Conservation (phyloP, 2,888 invertebrate genomes). For the Lasioglossum zephyrum region DNA sequence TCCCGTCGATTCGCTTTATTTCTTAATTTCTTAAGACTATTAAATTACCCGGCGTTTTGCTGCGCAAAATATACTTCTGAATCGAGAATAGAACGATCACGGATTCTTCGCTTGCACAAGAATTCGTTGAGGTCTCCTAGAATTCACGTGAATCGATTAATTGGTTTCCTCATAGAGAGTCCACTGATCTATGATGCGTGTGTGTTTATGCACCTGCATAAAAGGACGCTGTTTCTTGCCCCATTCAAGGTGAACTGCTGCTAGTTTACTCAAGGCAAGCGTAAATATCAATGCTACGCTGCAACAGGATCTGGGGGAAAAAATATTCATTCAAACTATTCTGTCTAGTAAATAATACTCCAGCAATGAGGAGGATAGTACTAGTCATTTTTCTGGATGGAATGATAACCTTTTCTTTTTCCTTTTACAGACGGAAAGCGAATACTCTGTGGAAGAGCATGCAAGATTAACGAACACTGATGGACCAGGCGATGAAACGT, state of each 20-base stretch:
- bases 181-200: conserved; percentile 18
- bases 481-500: conserved; percentile 87
- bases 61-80: neutral
- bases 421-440: conserved; percentile 91
- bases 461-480: conserved; percentile 90
- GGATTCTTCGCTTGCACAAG: neutral
- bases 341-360: conserved; percentile 1
- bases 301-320: conserved; percentile 9
- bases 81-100: neutral
- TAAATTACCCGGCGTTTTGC: neutral
- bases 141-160: conserved; percentile 21
- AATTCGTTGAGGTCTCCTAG: conserved; percentile 8
- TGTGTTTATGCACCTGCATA: conserved; percentile 49
- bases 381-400: neutral
- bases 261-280: conserved; percentile 60
- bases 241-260: conserved; percentile 69
- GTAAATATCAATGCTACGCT: conserved; percentile 48
- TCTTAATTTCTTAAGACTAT: neutral
- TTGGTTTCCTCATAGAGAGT: conserved; percentile 11
- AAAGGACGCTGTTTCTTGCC: conserved; percentile 60
- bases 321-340: conserved; percentile 24
- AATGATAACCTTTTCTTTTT: neutral
- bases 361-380: neutral
- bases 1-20: neutral
- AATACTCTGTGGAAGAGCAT: conserved; percentile 94